Conservation (phyloP, 1,140 invertebrate genomes). For the Epicauta chinensis region DNA sequence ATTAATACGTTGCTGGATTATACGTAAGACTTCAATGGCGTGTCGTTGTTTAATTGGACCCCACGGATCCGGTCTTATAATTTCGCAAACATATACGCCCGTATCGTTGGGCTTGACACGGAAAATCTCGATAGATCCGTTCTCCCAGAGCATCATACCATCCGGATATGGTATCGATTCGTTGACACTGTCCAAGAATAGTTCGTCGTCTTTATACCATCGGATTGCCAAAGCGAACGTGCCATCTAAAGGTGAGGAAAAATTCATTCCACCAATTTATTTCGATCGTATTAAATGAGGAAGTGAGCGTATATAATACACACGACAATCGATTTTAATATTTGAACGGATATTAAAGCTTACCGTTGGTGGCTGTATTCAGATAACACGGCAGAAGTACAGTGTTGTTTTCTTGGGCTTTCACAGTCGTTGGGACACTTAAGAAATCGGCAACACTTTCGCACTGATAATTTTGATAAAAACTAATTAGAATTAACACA, state of each 20-base stretch:
- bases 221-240: conserved; percentile 27
- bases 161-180: conserved; percentile 44
- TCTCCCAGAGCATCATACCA: conserved; percentile 56
- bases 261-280: too few relatives aligned
- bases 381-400: conserved; percentile 67
- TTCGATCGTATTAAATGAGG: too few relatives aligned
- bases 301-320: too few relatives aligned
- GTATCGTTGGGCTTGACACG: conserved; percentile 56
- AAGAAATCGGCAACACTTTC: conserved; percentile 41
- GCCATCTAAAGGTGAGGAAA: conserved; percentile 27
- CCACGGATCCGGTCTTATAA: conserved; percentile 51
- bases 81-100: conserved; percentile 68
- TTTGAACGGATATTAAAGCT: conserved; percentile 1
- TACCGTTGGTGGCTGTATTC: conserved; percentile 48
- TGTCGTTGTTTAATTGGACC: conserved; percentile 60
- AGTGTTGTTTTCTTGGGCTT: conserved; percentile 65
- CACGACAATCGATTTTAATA: too few relatives aligned
- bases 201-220: conserved; percentile 55
- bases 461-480: conserved; percentile 6
- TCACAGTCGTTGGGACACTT: conserved; percentile 63
- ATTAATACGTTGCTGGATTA: conserved; percentile 35
- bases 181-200: conserved; percentile 58
- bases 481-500: conserved; percentile 5
- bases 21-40: conserved; percentile 69
- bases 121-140: conserved; percentile 62